Base-by-base conservation (phyloP, 2,888 invertebrate species). In the Drosophila heteroneura region DNA sequence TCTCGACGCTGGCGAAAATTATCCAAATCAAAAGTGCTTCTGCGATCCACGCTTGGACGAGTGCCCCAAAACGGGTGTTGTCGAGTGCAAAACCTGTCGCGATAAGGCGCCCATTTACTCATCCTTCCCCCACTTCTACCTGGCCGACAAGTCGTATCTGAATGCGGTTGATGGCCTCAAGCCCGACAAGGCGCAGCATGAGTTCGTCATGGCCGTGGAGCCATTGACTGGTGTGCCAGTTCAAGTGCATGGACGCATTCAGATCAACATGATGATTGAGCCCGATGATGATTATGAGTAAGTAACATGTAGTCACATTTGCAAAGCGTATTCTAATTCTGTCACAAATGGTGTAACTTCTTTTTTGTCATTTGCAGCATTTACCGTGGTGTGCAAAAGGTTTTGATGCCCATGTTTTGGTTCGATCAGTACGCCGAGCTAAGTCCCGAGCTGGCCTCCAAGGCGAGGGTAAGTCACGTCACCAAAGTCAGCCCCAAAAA, bases 41-140 rank as follows among this genome's bases (percentile, higher is more conserved):
- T 96, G 96, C 85, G 88, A 93, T 83, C 93, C 94, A 26, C 92
- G 94, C 0, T 86, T 94, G 0, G 94, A 94, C 79, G 90, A 89
- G 39, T 95, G 95, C 82, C 91, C 95, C 32, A 93, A 93, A 73
- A 91, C 93, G 49, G 97, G 97, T 9, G 95, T 96, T 0, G 94
- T 97, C 12, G 96, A 97, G 91, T 96, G 97, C 81, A 96, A 96
- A 0, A 92, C 93, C 35, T 97, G 97, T 90, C 95, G 96, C 74
- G 96, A 94, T 93, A 96, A 96, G 60, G 97, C 97, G n/a, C 98
- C 98, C 0, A 96, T 96, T 19, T 97, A 96, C 93, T 95, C 97
- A 32, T 96, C 97, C 0, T 95, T 96, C 83, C 98, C 98, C 0
- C 97, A 98, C 92, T 97, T 97, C 94, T 95, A 96, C 81, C 92